These are phyloP conservation scores for Clinocottus analis DNA, from an alignment of 2,113 vertebrate species.

Conservation along the genomic window DNA sequence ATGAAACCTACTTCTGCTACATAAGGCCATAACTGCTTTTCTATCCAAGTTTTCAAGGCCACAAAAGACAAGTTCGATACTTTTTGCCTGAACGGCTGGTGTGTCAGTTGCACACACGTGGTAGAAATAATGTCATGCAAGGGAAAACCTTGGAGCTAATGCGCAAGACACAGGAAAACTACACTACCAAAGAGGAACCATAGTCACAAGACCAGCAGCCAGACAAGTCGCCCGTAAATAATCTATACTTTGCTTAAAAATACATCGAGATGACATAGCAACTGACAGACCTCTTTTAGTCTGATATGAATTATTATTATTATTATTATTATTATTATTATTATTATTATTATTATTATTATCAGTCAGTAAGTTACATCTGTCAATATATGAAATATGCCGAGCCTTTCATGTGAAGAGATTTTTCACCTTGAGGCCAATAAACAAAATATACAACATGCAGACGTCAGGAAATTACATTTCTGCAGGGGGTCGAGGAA, in stretches of 20 bases:
- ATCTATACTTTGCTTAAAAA: neutral
- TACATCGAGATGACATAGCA: neutral
- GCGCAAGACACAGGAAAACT: slow-evolving; percentile 19
- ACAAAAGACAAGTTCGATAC: neutral
- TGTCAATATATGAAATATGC: neutral
- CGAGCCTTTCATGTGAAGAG: neutral
- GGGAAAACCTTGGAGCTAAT: slow-evolving; percentile 1
- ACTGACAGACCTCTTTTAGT: neutral
- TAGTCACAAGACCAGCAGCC: slow-evolving; percentile 23
- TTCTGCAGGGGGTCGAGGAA: slow-evolving; percentile 12
- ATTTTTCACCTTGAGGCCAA: slow-evolving; percentile 1
- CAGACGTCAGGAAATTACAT: slow-evolving; percentile 57
- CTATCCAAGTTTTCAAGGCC: neutral
- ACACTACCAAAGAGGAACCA: slow-evolving; percentile 24
- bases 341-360: too few species aligned
- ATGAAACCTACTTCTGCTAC: slow-evolving; percentile 24
- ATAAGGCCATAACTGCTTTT: neutral
- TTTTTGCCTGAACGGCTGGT: neutral
- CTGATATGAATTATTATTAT: too few species aligned
- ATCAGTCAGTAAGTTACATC: slow-evolving; percentile 4
- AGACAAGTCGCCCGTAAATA: neutral
- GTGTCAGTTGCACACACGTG: neutral
- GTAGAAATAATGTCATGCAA: slow-evolving; percentile 7
- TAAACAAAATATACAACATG: slow-evolving; percentile 1
- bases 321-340: too few species aligned